phyloP scores from a whole-genome alignment of 2,797 vertebrate genomes.

The Syncerus caffer region DNA sequence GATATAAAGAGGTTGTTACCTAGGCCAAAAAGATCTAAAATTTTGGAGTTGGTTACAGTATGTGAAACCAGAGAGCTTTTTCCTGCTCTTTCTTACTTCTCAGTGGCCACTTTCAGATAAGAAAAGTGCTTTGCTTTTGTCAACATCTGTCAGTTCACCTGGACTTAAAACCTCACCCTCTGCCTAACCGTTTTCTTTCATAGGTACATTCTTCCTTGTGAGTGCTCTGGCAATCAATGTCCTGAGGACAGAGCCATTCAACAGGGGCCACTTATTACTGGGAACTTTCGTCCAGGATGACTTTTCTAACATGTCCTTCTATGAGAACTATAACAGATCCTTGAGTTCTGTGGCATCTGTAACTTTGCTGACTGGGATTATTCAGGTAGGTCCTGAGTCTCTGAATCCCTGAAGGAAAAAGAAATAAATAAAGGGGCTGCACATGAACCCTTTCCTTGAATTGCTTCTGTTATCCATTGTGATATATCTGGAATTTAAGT shows the following conservation, averaged over 20 bases:
- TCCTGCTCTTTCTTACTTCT: neutral
- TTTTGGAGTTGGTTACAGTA: neutral
- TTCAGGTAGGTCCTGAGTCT: constrained; percentile 75
- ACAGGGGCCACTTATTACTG: constrained; percentile 51
- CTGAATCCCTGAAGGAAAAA: neutral
- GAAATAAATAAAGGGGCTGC: neutral
- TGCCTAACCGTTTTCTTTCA: constrained; percentile 23
- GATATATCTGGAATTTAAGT: neutral
- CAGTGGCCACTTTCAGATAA: neutral
- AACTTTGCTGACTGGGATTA: constrained; percentile 77
- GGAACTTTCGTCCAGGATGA: constrained; percentile 57
- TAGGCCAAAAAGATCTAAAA: neutral
- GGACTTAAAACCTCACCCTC: neutral
- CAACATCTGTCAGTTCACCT: neutral
- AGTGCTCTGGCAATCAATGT: constrained; percentile 72
- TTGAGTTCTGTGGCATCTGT: constrained; percentile 68
- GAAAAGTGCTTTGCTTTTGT: constrained; percentile 16
- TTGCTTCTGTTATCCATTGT: neutral
- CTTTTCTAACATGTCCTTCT: constrained; percentile 52
- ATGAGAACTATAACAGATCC: constrained; percentile 50
- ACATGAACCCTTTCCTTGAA: neutral
- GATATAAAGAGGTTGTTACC: neutral
- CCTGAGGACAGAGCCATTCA: constrained; percentile 68
- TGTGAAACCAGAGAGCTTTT: neutral
- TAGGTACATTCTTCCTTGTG: constrained; percentile 79